phyloP scores from a whole-genome alignment of 2,113 vertebrate genomes.

The Phalacrocorax brasilianus region DNA sequence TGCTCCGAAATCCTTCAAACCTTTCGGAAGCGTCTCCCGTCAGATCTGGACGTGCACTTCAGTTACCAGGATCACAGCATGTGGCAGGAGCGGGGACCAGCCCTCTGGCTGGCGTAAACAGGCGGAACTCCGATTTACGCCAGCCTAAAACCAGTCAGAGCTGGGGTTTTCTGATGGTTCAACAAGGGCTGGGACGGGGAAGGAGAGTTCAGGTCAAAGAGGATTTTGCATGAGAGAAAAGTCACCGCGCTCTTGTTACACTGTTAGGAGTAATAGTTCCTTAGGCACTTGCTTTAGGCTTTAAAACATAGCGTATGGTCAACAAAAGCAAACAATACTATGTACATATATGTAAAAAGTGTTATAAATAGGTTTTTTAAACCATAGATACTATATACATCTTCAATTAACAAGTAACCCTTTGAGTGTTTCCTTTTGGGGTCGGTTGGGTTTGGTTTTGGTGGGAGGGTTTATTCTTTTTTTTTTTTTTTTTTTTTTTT shows the following conservation, averaged over 20 bases:
- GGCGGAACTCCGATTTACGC: fast-evolving
- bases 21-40: background rate
- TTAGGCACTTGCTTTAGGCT: constrained; percentile 92
- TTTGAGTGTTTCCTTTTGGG: constrained; percentile 63
- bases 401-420: constrained; percentile 89
- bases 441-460: constrained; percentile 45
- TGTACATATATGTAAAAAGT: constrained; percentile 99
- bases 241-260: constrained; percentile 64
- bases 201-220: constrained; percentile 7
- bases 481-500: background rate
- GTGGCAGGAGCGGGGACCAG: background rate
- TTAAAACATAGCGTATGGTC: constrained; percentile 79
- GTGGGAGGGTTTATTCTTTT: constrained; percentile 8
- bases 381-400: constrained; percentile 99
- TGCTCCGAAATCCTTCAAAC: constrained; percentile 7
- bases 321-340: constrained; percentile 97
- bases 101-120: background rate
- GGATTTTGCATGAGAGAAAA: constrained; percentile 33
- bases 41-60: background rate
- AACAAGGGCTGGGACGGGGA: background rate
- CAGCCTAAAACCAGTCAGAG: background rate
- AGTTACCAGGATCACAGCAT: background rate
- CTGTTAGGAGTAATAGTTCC: constrained; percentile 76
- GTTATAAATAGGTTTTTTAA: constrained; percentile 99
- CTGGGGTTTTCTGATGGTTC: background rate